Evolutionary conservation across 2,113 vertebrate species (phyloP).

Genomic region (Thamnophis sirtalis): DNA sequence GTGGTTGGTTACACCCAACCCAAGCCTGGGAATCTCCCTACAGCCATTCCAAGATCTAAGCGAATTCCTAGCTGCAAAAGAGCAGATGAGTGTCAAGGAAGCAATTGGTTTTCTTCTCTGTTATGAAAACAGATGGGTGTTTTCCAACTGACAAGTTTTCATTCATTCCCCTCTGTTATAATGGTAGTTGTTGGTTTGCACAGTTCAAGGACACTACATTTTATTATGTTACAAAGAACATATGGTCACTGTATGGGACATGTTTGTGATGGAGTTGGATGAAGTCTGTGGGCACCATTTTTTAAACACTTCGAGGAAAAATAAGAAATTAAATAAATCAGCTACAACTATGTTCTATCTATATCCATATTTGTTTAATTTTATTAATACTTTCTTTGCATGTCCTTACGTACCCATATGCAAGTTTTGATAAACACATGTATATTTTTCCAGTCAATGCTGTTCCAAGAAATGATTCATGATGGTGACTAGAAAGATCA

Average conservation of each 20-base stretch:
- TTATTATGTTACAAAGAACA: background rate
- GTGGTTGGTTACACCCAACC: background rate
- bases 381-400: background rate
- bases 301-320: background rate
- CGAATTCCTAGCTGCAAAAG: background rate
- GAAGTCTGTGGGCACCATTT: background rate
- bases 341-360: background rate
- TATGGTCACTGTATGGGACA: background rate
- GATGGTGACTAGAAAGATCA: background rate
- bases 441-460: background rate
- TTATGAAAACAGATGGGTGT: background rate
- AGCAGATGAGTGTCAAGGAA: background rate
- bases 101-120: background rate
- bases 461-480: background rate
- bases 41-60: background rate
- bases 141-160: background rate
- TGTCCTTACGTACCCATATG: background rate
- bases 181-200: background rate
- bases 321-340: background rate
- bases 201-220: too few species aligned
- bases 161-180: background rate
- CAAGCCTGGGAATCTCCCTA: background rate
- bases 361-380: background rate
- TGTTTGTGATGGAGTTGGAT: background rate
- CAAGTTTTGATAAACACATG: background rate